Base-by-base conservation (phyloP, 2,113 vertebrate species). In the Rhadina sibilatrix region DNA sequence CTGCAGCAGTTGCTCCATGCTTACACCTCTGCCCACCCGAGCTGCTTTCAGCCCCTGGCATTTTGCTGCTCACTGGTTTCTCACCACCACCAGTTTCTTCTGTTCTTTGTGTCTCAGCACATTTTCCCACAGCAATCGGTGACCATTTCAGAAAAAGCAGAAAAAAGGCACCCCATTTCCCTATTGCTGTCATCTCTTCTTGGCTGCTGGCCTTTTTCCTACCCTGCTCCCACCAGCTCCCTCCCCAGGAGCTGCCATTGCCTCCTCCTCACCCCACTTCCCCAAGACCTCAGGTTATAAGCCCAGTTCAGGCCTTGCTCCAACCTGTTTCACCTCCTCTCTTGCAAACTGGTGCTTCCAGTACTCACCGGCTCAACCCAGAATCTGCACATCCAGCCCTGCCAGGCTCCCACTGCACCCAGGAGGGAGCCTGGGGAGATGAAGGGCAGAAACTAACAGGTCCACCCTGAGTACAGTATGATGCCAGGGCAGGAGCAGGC, bases 361-460 rank as follows among this genome's bases (percentile, higher is more conserved):
- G 91, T 89, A 96, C 72, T 54, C 2, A 0, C 23, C 60, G 31
- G 71, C 71, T 78, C 50, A 76, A 54, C 92, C 59, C 59, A 42
- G 38, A 7, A 12, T 50, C 79, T 94, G 82, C 40, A 77, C 23
- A 81, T 69, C 37, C 63, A 63, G 46, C 81, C 49, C 71, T 87
- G 66, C 82, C 59, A 72, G 84, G 65, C 57, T 89, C 49, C 66
- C 72, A 7, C 23, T 59, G 70, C 82, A 83, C 11, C 33, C 1
- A 2, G 66, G 38, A 86, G 56, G 38, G n/a, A 94, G 14, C 59
- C 37, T 83, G 60, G 12, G 56, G 64, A 90, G 60, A 93, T 72
- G 80, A 95, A 92, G 88, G 25, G 85, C 69, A 81, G 80, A 96
- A 97, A 94, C 94, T 28, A 0, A 89, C 88, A 90, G 64, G 93